Conservation (phyloP, 2,888 invertebrate species). For the Drosophila neonasuta region DNA sequence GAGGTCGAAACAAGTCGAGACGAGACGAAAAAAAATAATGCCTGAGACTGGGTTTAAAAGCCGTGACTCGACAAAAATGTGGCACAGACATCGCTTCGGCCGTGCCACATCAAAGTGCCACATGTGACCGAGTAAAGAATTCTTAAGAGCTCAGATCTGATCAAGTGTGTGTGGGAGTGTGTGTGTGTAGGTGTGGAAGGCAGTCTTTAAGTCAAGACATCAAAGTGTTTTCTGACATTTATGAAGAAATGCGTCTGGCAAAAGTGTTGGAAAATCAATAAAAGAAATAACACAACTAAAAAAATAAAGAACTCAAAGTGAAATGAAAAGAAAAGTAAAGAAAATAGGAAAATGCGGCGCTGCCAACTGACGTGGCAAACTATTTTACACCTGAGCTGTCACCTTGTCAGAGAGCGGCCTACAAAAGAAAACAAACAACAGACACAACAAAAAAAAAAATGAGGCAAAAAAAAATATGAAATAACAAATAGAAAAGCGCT, state of each 20-base stretch:
- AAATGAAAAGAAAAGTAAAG: conserved; percentile 44
- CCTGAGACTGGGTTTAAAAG: conserved; percentile 39
- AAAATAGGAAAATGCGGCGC: conserved; percentile 48
- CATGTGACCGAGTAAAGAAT: conserved; percentile 51
- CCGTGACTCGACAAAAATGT: conserved; percentile 58
- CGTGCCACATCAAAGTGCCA: conserved; percentile 56
- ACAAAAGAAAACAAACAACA: conserved; percentile 6
- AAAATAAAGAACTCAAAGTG: conserved; percentile 8
- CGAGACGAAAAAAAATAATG: background rate
- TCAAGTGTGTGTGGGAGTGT: conserved; percentile 17
- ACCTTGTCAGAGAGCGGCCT: conserved; percentile 55
- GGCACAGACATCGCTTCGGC: conserved; percentile 28
- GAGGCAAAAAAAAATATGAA: conserved; percentile 18
- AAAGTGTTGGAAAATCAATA: conserved; percentile 70
- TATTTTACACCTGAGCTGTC: conserved; percentile 75
- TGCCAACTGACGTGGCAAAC: conserved; percentile 69
- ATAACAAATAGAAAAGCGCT: conserved; percentile 52
- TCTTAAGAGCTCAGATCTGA: conserved; percentile 42
- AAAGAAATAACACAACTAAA: conserved; percentile 4
- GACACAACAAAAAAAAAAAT: conserved; percentile 12
- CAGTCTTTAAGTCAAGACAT: conserved; percentile 73
- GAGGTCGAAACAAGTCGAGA: background rate
- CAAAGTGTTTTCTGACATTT: conserved; percentile 71
- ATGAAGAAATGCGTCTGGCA: conserved; percentile 47
- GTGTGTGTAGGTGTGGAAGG: conserved; percentile 25